Evolutionary conservation across 2,797 vertebrate genomes (phyloP), one percentile per base, ranked within the genome.

Genomic region (Sitta carolinensis): DNA sequence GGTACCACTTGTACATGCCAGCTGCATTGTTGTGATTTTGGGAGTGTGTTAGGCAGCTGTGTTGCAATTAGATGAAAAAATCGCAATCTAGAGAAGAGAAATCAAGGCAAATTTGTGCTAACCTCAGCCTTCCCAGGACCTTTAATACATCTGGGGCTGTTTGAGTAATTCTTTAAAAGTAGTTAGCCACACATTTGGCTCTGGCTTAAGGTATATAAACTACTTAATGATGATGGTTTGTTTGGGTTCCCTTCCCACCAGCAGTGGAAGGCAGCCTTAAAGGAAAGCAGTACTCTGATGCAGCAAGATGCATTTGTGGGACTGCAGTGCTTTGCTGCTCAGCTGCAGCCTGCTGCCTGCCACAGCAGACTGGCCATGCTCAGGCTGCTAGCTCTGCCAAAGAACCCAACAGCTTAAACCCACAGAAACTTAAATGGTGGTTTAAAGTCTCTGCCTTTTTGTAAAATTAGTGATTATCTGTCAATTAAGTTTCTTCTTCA

Each of bases 1-100:
- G 40, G 14, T 43, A 2, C n/a, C 36, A 7, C 57, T 36, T 27
- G 55, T 13, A 29, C 0, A 0, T 7, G 51, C 29, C 13, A 36
- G 34, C 43, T 51, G 51, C 7, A 3, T 1, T 26, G 32, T 4
- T 38, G 12, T 47, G 73, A 25, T 57, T 67, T 21, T 40, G 27
- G 23, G 30, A 43, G 34, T 4, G 26, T 19, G n/a, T 21, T 22
- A 40, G 75, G 38, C 40, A 78, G 61, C n/a, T 15, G 36, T 32
- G 43, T 1, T 45, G 47, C 50, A 61, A 54, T n/a, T n/a, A 68
- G 34, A 23, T 18, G 3, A 25, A 67, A 66, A 94, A 78, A 27
- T 42, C 69, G 29, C 19, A 4, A 13, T 3, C 6, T 13, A 61
- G 36, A 67, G 26, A 61, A 42, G 10, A 61, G 26, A 32, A 80